Base-by-base conservation (phyloP, 2,113 vertebrate genomes). In the Sinocyclocheilus grahami region DNA sequence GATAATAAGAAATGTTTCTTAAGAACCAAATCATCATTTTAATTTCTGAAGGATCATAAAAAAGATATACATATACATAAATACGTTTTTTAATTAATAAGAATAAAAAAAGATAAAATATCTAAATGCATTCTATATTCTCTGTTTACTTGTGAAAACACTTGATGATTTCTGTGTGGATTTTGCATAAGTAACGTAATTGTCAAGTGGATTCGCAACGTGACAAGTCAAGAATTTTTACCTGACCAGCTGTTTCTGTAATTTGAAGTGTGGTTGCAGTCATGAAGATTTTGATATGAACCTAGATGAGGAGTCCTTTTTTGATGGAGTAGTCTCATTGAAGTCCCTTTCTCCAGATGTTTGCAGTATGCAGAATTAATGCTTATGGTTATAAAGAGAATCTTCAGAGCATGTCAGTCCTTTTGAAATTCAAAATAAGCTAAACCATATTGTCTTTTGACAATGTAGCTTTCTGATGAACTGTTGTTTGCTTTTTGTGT, bases 331-430 rank as follows among this genome's bases (percentile, higher is more conserved):
- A 93, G 92, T 94, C 92, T 94, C 82, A 93, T 93, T 94, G 93
- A 95, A 94, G 93, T 93, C 3, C 86, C 91, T 90, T 87, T 90
- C 90, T 93, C 92, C 91, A 94, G 93, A 95, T 94, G 93, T 95
- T 93, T 91, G 88, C 93, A 94, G 92, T 93, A 94, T 94, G 92
- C 93, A 94, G 91, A 93, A 93, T 94, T 92, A 92, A 94, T 94
- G 92, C 92, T 87, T 88, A 62, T 85, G 93, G 92, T 93, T 93
- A 92, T 93, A 92, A 94, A 93, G 92, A 91, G 91, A 93, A 90
- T 93, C 89, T 91, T 92, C 90, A 83, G 91, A 90, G 88, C 83
- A 78, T 90, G 87, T 91, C 89, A 48, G 89, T 92, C 87, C 91
- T 92, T 94, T 95, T 94, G 93, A 95, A 94, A 94, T 93, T 94